Evolutionary conservation across 30 jellyfish, hydroid and myxozoan species (phyloP).

Genomic region (Aurelia aurita complex sp. Pacific): DNA sequence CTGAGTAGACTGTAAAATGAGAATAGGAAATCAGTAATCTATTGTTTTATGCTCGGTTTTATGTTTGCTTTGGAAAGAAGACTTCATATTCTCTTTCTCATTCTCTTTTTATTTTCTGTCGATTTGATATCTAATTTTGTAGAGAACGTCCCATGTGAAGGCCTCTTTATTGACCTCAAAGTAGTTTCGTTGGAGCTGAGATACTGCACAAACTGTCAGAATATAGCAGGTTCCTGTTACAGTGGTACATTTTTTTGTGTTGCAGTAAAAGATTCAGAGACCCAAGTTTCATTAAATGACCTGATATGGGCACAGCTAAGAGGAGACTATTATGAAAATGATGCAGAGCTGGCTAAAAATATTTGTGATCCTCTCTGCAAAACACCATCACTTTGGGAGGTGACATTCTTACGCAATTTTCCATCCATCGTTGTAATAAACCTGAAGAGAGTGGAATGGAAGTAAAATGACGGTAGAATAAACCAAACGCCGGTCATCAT

Average conservation of each 20-base stretch:
- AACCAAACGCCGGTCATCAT: background rate
- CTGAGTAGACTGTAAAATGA: no score
- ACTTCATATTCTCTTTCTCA: no score
- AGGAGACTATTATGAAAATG: background rate
- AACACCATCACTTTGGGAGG: background rate
- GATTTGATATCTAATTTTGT: background rate
- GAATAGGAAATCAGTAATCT: no score
- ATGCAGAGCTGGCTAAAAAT: background rate
- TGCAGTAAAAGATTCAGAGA: background rate
- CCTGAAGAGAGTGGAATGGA: background rate
- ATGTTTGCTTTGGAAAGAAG: no score
- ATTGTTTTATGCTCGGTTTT: no score
- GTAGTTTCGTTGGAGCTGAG: background rate
- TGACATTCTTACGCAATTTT: background rate
- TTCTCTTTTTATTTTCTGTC: no score
- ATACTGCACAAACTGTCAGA: conserved; percentile 8
- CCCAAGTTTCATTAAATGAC: background rate
- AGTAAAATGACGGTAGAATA: background rate
- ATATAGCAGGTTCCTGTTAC: background rate
- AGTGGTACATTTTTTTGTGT: background rate
- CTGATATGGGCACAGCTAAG: background rate
- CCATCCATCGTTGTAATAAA: background rate
- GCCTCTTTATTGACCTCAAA: background rate
- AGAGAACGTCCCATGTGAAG: background rate
- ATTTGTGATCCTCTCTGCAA: background rate